Conservation (phyloP, 2,888 invertebrate species). For the Macrosoma leucophasiata region DNA sequence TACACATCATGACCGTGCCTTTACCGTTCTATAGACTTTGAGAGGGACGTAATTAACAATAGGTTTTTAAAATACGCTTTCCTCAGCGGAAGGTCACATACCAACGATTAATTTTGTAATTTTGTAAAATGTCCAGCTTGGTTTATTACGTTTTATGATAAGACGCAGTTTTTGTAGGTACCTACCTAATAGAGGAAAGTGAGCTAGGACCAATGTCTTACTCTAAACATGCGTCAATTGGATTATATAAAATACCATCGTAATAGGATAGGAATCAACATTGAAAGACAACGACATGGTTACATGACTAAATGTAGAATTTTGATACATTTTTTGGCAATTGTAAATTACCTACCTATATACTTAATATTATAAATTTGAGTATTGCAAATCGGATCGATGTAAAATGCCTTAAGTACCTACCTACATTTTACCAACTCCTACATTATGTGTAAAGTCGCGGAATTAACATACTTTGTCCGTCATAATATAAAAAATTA, state of each 20-base stretch:
- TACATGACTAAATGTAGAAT: constrained; percentile 42
- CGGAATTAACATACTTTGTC: too few relatives aligned
- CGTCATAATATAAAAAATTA: too few relatives aligned
- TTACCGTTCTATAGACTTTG: constrained; percentile 75
- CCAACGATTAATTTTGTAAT: constrained; percentile 58
- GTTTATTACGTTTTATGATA: constrained; percentile 43
- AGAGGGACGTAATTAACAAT: constrained; percentile 75
- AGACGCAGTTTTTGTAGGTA: constrained; percentile 34
- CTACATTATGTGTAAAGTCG: too few relatives aligned
- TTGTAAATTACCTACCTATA: constrained; percentile 36
- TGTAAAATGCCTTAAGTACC: too few relatives aligned
- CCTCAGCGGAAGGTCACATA: constrained; percentile 48
- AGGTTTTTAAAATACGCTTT: constrained; percentile 64
- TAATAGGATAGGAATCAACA: constrained; percentile 59
- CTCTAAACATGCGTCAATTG: constrained; percentile 57
- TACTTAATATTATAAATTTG: constrained; percentile 29
- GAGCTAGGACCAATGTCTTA: constrained; percentile 56
- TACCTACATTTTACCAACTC: constrained; percentile 1
- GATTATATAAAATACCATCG: constrained; percentile 46
- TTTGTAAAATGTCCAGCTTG: constrained; percentile 54
- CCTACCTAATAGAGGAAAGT: constrained; percentile 46
- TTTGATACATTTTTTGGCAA: constrained; percentile 48
- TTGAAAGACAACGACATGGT: constrained; percentile 62
- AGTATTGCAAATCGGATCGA: constrained; percentile 27
- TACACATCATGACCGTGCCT: constrained; percentile 76